A percentile compares a stretch with the other conserved stretches of the same genome.
These are phyloP conservation scores for Orgyia antiqua DNA, from an alignment of 2,888 invertebrate genomes.

Conservation along the genomic window DNA sequence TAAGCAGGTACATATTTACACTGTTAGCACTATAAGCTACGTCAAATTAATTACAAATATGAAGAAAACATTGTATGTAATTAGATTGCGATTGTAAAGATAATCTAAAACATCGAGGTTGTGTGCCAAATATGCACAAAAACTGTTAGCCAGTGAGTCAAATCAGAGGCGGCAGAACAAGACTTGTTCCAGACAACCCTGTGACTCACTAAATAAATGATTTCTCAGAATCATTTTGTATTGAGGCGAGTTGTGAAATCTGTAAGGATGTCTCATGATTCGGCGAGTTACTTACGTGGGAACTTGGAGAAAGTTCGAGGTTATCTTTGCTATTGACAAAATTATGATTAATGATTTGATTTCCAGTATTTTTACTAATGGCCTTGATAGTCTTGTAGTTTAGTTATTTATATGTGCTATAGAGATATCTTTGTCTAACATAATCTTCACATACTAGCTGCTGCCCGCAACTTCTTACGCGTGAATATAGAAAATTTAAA, in stretches of 20 bases:
- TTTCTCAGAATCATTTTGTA: constrained; percentile 47
- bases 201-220: constrained; percentile 42
- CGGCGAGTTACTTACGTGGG: constrained; percentile 30
- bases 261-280: constrained; percentile 41
- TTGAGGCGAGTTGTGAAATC: constrained; percentile 56
- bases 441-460: too few relatives aligned
- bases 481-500: too few relatives aligned
- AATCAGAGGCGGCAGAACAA: constrained; percentile 30
- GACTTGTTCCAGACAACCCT: constrained; percentile 53
- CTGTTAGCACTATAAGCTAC: not conserved
- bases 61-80: not conserved
- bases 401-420: too few relatives aligned
- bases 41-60: not conserved
- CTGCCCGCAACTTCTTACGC: too few relatives aligned
- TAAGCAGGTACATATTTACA: too few relatives aligned
- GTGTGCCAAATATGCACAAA: constrained; percentile 14
- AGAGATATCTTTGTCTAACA: too few relatives aligned
- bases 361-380: too few relatives aligned
- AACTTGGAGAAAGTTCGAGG: constrained; percentile 35
- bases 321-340: constrained; percentile 4
- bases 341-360: too few relatives aligned
- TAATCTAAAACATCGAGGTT: constrained; percentile 5
- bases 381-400: too few relatives aligned
- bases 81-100: constrained; percentile 1
- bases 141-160: constrained; percentile 26